These are phyloP conservation scores for Diorhabda elongata DNA, from an alignment of 1,140 invertebrate species.

Conservation along the genomic window DNA sequence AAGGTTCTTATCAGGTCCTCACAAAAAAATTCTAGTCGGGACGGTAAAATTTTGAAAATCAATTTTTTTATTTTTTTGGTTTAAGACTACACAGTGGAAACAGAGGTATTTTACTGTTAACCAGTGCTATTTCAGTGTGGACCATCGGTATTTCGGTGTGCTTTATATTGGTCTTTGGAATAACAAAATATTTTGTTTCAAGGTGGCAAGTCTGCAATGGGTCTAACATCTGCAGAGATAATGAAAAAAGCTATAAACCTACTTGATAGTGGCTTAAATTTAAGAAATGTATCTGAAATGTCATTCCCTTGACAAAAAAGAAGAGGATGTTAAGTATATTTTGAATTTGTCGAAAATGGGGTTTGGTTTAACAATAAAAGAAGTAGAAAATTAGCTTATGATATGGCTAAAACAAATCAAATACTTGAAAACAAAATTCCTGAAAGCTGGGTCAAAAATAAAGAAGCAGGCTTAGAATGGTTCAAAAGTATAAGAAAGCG, in stretches of 20 bases:
- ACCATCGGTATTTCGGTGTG: background rate
- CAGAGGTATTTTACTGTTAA: background rate
- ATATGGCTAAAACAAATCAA: constrained; percentile 1
- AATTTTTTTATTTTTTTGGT: no score
- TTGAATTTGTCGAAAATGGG: background rate
- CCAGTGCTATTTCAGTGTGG: background rate
- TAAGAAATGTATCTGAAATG: background rate
- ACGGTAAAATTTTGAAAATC: no score
- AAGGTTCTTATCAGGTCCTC: no score
- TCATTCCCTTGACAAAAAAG: background rate
- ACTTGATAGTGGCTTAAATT: background rate
- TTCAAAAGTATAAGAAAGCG: background rate
- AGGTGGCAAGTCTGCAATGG: background rate
- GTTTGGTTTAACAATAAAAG: background rate
- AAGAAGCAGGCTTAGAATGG: background rate
- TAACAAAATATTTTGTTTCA: background rate
- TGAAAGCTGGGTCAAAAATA: constrained; percentile 4
- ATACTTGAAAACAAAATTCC: background rate
- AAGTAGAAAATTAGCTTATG: constrained; percentile 8
- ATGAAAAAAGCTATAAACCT: constrained; percentile 1
- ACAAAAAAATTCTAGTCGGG: no score
- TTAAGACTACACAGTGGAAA: background rate
- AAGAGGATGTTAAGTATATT: background rate
- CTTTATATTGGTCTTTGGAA: background rate
- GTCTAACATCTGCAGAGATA: background rate